Conservation (phyloP, 2,113 vertebrate genomes). For the Micromys minutus region DNA sequence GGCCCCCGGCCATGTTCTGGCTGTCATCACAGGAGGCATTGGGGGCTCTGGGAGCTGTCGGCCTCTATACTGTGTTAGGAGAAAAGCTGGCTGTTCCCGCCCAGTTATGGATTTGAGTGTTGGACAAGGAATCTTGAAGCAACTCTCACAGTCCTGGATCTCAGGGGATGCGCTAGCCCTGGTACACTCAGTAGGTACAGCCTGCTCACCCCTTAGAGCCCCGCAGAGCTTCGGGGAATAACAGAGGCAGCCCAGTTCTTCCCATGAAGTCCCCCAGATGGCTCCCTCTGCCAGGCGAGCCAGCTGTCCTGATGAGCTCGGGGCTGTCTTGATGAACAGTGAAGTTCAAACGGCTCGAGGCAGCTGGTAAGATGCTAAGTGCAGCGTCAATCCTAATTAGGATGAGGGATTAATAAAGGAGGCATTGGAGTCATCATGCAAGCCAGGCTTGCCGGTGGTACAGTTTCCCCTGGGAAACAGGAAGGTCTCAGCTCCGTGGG, state of each 20-base stretch:
- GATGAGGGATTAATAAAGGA: slow-evolving; percentile 74
- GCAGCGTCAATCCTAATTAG: slow-evolving; percentile 78
- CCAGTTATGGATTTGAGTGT: neutral
- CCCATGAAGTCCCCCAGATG: slow-evolving; percentile 44
- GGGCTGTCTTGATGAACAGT: slow-evolving; percentile 66
- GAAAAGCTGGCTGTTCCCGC: neutral
- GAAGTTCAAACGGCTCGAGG: slow-evolving; percentile 68
- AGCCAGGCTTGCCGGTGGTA: slow-evolving; percentile 4
- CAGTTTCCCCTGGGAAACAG: slow-evolving; percentile 36
- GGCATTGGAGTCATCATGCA: slow-evolving; percentile 11
- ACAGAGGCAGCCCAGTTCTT: slow-evolving; percentile 36
- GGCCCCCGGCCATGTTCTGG: neutral
- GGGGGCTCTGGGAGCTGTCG: neutral
- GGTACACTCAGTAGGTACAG: neutral
- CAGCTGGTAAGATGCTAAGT: slow-evolving; percentile 77
- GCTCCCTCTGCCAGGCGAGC: slow-evolving; percentile 53
- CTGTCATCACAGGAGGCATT: neutral
- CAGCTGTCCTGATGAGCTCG: slow-evolving; percentile 67
- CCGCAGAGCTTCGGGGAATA: neutral
- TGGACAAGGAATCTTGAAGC: neutral
- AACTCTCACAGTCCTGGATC: neutral
- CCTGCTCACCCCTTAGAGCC: neutral
- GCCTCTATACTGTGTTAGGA: neutral
- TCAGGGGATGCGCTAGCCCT: neutral
- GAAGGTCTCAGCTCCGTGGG: neutral